Evolutionary conservation across 2,888 invertebrate species (phyloP).

Genomic region (Belgica antarctica): DNA sequence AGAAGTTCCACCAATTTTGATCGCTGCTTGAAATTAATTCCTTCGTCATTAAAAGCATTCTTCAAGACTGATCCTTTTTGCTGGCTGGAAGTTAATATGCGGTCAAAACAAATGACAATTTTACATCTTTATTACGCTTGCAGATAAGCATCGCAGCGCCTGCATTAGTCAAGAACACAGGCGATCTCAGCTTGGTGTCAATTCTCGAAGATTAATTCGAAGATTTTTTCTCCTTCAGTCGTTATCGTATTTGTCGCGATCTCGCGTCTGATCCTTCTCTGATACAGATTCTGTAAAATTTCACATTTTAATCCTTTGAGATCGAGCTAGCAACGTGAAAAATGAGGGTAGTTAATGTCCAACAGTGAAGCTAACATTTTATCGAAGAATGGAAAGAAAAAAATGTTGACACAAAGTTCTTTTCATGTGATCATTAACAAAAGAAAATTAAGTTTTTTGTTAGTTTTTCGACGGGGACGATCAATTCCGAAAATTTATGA

Average conservation of each 20-base stretch:
- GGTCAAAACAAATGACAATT: slow-evolving; percentile 42
- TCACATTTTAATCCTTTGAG: slow-evolving; percentile 32
- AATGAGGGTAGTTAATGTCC: slow-evolving; percentile 40
- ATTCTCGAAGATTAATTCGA: slow-evolving; percentile 27
- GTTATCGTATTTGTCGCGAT: slow-evolving; percentile 25
- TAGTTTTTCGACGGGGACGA: not conserved
- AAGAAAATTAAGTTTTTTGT: slow-evolving; percentile 36
- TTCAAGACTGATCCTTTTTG: not conserved
- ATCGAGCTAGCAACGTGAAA: not conserved
- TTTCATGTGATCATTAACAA: slow-evolving; percentile 33
- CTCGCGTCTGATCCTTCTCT: slow-evolving; percentile 17
- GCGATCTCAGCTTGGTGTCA: slow-evolving; percentile 37
- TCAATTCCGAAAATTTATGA: slow-evolving; percentile 27
- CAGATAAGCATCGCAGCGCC: slow-evolving; percentile 5
- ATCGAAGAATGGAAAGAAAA: not conserved
- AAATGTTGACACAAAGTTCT: slow-evolving; percentile 39
- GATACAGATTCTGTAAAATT: not conserved
- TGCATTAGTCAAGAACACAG: not conserved
- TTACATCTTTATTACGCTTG: slow-evolving; percentile 34
- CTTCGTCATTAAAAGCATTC: not conserved
- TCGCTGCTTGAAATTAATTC: not conserved
- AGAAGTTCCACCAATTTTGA: slow-evolving; percentile 8
- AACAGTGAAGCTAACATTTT: slow-evolving; percentile 31
- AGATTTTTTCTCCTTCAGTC: not conserved
- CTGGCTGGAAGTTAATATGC: slow-evolving; percentile 21